phyloP scores from a whole-genome alignment of 64 coral and sea anemone species.

The Stylophora pistillata region DNA sequence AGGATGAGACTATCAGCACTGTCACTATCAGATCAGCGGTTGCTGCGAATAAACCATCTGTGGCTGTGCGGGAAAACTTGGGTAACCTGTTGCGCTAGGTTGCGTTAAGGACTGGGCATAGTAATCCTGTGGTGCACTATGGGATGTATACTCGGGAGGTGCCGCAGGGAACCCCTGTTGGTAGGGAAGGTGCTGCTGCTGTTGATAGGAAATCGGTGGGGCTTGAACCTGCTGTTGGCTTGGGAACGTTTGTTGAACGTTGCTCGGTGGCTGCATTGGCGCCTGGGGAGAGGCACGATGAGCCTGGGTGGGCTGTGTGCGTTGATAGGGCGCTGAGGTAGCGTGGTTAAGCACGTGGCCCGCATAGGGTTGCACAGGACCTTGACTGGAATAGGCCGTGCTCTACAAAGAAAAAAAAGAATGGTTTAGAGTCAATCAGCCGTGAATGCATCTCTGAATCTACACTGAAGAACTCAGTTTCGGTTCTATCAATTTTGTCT shows the following conservation, averaged over 20 bases:
- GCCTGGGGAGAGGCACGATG: conserved; percentile 31
- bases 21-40: conserved; percentile 42
- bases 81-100: conserved; percentile 6
- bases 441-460: too few species aligned
- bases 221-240: conserved; percentile 31
- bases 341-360: not conserved
- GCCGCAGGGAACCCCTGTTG: conserved; percentile 46
- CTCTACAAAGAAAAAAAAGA: not conserved
- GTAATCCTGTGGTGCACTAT: conserved; percentile 48
- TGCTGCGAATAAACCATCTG: conserved; percentile 70
- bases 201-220: conserved; percentile 19
- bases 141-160: conserved; percentile 40
- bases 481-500: too few species aligned
- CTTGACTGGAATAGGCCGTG: conserved; percentile 50
- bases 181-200: conserved; percentile 22
- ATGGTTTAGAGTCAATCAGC: not conserved
- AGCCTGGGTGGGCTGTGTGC: conserved; percentile 1
- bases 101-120: conserved; percentile 16
- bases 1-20: not conserved
- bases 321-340: conserved; percentile 32
- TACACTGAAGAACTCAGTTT: too few species aligned
- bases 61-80: conserved; percentile 23
- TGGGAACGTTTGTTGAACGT: conserved; percentile 11
- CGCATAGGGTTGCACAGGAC: conserved; percentile 49
- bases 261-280: conserved; percentile 9